Evolutionary conservation across 2,113 vertebrate genomes (phyloP).

Genomic region (Callaeas wilsoni): DNA sequence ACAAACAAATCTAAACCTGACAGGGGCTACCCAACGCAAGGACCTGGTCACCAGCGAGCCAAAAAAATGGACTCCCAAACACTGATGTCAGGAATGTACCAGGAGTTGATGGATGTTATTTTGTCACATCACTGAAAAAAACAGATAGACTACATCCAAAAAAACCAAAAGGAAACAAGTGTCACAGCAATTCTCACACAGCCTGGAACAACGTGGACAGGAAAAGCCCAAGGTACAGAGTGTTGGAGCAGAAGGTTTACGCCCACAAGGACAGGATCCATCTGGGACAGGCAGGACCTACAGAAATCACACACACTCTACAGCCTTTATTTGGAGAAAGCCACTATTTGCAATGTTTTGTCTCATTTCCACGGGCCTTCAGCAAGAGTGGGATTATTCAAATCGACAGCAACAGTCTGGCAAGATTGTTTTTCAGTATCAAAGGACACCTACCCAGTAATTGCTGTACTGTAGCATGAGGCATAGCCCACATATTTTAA

Average conservation of each 20-base stretch:
- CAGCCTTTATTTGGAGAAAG: neutral
- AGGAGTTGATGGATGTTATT: neutral
- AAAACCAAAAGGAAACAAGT: neutral
- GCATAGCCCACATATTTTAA: neutral
- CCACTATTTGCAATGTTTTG: neutral
- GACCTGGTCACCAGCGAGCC: neutral
- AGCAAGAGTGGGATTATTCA: neutral
- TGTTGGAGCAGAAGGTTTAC: neutral
- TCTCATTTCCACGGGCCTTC: neutral
- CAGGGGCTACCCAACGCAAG: neutral
- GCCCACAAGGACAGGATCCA: neutral
- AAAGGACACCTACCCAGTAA: neutral
- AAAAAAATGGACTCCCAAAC: neutral
- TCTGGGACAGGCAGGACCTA: neutral
- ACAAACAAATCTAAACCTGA: neutral
- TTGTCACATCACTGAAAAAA: neutral
- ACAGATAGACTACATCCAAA: neutral
- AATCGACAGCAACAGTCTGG: neutral
- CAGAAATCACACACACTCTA: neutral
- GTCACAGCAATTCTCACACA: neutral
- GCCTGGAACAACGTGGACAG: neutral
- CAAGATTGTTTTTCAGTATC: neutral
- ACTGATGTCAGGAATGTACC: rapidly evolving
- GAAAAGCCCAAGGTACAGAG: neutral
- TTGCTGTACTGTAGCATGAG: neutral